Evolutionary conservation across 2,797 vertebrate species (phyloP), one percentile per base, ranked within the genome.

Genomic region (Gastrophryne carolinensis): DNA sequence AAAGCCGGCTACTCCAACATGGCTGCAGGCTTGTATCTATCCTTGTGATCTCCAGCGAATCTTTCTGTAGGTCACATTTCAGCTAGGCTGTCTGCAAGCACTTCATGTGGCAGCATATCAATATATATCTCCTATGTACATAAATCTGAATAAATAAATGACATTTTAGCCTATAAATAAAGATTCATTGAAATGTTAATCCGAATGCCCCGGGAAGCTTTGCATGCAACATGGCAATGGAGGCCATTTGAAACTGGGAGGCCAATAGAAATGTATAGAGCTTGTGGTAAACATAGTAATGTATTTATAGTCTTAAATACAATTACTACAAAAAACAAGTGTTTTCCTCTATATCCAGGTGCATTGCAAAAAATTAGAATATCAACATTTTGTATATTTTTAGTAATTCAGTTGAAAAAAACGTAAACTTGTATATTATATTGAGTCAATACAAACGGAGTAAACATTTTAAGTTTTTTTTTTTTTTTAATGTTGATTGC

Each of bases 81-180:
- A 27, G 32, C 49, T 49, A 37, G 19, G 24, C 21, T 53, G 64
- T 7, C 30, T 35, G 29, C 26, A 32, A 53, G 15, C 30, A 4
- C 30, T 37, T 35, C 47, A n/a, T 49, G 17, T 67, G 64, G 64
- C 64, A 67, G 8, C 17, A 35, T 26, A 53, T 67, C 49, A 54
- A 54, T 37, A 67, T 34, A 27, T 19, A 67, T 67, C 32, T 53
- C 17, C 6, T 67, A 53, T 67, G 64, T 67, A 54, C 64, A 67
- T 67, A 67, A 67, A 67, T 67, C 64, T 54, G 64, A 67, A 67
- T 67, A 67, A 37, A 39, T 67, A n/a, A 4, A 30, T 0, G 13
- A 53, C 49, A 26, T 67, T 67, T 27, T 19, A 32, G 44, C 17
- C 62, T 52, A 24, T 21, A 67, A 67, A 32, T 27, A 50, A 39